Percentiles rank a stretch among this genome's conserved stretches.
phyloP scores from a whole-genome alignment of 2,113 vertebrate species.

The Candoia aspera region DNA sequence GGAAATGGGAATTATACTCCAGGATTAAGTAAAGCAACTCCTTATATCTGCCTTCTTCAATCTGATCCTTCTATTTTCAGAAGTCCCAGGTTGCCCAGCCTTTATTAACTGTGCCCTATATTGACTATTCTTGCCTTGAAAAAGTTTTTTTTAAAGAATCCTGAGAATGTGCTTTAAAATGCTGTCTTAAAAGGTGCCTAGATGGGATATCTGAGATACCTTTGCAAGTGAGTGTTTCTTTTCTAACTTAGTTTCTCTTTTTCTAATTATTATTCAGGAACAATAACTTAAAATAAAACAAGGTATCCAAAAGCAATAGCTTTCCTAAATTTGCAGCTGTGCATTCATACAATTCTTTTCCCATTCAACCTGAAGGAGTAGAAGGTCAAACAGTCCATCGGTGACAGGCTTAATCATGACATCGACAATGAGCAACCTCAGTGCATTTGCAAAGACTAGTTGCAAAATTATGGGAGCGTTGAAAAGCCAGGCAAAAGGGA shows the following conservation, averaged over 20 bases:
- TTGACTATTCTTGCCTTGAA: neutral
- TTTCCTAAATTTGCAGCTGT: neutral
- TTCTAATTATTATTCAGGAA: slow-evolving; percentile 31
- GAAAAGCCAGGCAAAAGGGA: slow-evolving; percentile 62
- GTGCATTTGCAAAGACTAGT: slow-evolving; percentile 64
- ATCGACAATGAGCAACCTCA: slow-evolving; percentile 59
- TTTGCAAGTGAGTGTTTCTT: slow-evolving; percentile 20
- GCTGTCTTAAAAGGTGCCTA: neutral
- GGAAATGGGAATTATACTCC: neutral
- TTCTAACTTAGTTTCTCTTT: neutral
- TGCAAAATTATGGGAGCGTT: slow-evolving; percentile 61
- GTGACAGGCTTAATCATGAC: slow-evolving; percentile 56
- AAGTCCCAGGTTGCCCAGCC: neutral
- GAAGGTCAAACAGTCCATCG: slow-evolving; percentile 64
- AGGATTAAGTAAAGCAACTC: neutral
- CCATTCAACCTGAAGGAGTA: slow-evolving; percentile 42
- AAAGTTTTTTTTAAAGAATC: neutral
- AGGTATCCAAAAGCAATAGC: slow-evolving; percentile 5
- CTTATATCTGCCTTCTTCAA: neutral
- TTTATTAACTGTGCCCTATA: neutral
- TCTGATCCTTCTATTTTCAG: neutral
- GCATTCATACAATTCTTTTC: slow-evolving; percentile 3
- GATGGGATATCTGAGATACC: slow-evolving; percentile 13
- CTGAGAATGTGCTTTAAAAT: slow-evolving; percentile 7
- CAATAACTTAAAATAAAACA: neutral